Conservation (phyloP, 2,888 invertebrate species). For the Sesamia inferens region DNA sequence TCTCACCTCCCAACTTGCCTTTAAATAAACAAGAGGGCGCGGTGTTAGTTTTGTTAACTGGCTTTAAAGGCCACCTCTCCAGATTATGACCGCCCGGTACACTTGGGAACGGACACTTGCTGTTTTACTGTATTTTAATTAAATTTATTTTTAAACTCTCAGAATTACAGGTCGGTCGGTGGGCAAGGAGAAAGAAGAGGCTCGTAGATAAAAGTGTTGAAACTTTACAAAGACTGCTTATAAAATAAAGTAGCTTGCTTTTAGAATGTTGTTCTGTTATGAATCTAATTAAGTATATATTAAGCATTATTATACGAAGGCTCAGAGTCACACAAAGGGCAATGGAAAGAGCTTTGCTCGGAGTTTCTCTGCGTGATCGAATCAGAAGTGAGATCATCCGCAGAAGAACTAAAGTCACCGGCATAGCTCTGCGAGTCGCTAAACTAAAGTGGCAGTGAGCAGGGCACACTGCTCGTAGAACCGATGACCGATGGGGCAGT, state of each 20-base stretch:
- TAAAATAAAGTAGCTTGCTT: too few relatives aligned
- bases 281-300: too few relatives aligned
- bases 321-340: not conserved
- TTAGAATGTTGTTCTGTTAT: not conserved
- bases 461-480: too few relatives aligned
- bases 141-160: conserved; percentile 28
- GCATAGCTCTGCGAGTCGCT: too few relatives aligned
- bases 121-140: conserved; percentile 25
- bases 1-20: conserved; percentile 58
- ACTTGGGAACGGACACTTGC: conserved; percentile 1
- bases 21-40: conserved; percentile 64
- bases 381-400: too few relatives aligned
- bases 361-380: too few relatives aligned
- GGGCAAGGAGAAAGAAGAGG: not conserved
- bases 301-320: not conserved
- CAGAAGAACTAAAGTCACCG: too few relatives aligned
- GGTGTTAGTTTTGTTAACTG: conserved; percentile 62
- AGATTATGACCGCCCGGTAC: conserved; percentile 31
- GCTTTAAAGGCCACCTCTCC: conserved; percentile 48
- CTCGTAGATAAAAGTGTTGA: not conserved
- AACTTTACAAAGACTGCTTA: not conserved
- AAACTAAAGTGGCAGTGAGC: too few relatives aligned
- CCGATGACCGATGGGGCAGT: too few relatives aligned
- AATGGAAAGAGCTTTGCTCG: too few relatives aligned
- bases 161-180: conserved; percentile 2